Base-by-base conservation (phyloP, 2,113 vertebrate species). In the Tachysurus vachellii region DNA sequence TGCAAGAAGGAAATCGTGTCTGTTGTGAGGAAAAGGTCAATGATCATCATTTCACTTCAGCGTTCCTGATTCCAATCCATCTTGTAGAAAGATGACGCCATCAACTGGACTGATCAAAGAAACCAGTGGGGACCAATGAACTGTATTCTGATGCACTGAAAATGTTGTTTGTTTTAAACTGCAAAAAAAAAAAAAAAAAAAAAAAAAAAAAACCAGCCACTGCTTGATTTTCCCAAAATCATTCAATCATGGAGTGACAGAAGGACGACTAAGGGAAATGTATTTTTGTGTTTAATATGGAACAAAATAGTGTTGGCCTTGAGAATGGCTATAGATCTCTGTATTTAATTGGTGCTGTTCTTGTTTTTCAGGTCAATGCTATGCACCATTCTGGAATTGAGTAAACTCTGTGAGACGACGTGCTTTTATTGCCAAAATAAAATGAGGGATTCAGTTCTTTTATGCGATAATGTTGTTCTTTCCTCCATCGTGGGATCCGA, bases 21-120 rank as follows among this genome's bases (percentile, higher is more conserved):
- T 89, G 89, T 91, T 85, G 54, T 89, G 71, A 71, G 81, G 84
- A 91, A 89, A 82, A 90, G 88, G 64, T 85, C 79, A n/a, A n/a
- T n/a, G n/a, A n/a, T n/a, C n/a, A n/a, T n/a, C n/a, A n/a, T n/a
- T n/a, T n/a, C n/a, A n/a, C n/a, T n/a, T n/a, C n/a, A n/a, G n/a
- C n/a, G n/a, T n/a, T n/a, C 84, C 87, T n/a, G 23, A 89, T 0
- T 88, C 82, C 23, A 82, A 84, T 87, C 50, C 82, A 26, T 80
- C 36, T 85, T 85, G 85, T 90, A n/a, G 83, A 88, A n/a, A 91
- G 75, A 80, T 88, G 82, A 80, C 68, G 1, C 75, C 66, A 77
- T 53, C 80, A 9, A 36, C 36, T 88, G 89, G 79, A 88, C 84
- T 47, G 42, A 36, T 36, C 36, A 36, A 36, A 36, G 36, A 2